Evolutionary conservation across 1,140 invertebrate species (phyloP).

Genomic region (Drosophila prosaltans): DNA sequence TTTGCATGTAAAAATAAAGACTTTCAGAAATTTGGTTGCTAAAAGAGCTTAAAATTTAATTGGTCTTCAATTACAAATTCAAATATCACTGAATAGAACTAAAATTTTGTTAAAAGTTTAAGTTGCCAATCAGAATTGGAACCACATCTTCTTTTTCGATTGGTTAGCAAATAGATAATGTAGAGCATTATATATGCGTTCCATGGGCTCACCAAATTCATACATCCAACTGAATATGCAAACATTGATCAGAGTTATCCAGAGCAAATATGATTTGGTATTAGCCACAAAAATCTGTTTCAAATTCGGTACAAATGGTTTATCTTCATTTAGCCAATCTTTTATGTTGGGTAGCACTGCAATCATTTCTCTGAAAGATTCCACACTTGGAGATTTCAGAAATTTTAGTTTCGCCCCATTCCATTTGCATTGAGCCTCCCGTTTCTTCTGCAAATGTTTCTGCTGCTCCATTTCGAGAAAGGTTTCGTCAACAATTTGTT

Average conservation of each 20-base stretch:
- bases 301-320: background rate
- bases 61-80: conserved; percentile 20
- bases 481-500: background rate
- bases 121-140: background rate
- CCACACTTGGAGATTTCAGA: background rate
- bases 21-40: background rate
- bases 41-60: background rate
- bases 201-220: conserved; percentile 7
- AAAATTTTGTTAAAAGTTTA: background rate
- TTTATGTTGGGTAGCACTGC: background rate
- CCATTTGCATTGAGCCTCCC: background rate
- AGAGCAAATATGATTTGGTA: background rate
- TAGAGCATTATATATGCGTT: background rate
- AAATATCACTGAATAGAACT: background rate
- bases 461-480: background rate
- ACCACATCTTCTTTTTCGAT: background rate
- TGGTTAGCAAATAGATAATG: background rate
- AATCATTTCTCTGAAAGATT: background rate
- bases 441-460: background rate
- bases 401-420: background rate
- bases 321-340: background rate
- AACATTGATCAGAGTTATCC: background rate
- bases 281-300: background rate
- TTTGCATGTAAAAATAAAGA: too few relatives aligned
- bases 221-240: conserved; percentile 3